Evolutionary conservation across 2,113 vertebrate genomes (phyloP), one percentile per base, ranked within the genome.

Genomic region (Petrocephalus microphthalmus): DNA sequence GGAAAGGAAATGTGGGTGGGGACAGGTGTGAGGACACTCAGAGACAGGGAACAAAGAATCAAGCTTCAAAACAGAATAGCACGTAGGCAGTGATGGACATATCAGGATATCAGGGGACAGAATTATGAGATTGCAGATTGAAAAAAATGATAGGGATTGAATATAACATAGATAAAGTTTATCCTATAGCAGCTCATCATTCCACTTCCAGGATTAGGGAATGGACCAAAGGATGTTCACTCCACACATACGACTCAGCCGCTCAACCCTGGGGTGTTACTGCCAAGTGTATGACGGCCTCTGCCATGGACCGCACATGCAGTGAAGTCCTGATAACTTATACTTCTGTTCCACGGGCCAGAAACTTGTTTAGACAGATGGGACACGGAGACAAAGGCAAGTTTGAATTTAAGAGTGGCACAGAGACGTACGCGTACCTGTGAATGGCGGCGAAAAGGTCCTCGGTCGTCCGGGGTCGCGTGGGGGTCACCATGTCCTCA

Each of bases 371-470:
- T 45, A 87, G 45, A 42, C 47, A 49, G 84, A 88, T 25, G 22
- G 56, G 56, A 25, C 47, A 53, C 52, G 67, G 85, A 53, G 22
- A 54, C 20, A 42, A 87, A 17, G 20, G 88, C 87, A 60, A 52
- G 37, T 42, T 7, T 78, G 56, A 89, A 90, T 84, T 88, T 89
- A 81, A n/a, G 8, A 74, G 74, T 60, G 52, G 15, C 37, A 19
- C 15, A 57, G 84, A n/a, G 29, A 53, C 52, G 49, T 86, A 57
- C 6, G 42, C 57, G 57, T 97, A 99, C 98, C 98, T 99, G 96
- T 99, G 98, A 93, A 99, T 99, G 88, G 94, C 98, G 67, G 98
- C 98, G 84, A 99, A 99, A 78, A 99, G 97, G 95, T 99, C 98
- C 92, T 99, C 98, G 0, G 98, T 99, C 89, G 98, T 99, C 89